A percentile compares a stretch with the other conserved stretches of the same genome.
Conservation (phyloP, 2,113 vertebrate genomes). For the Callopanchax toddi region DNA sequence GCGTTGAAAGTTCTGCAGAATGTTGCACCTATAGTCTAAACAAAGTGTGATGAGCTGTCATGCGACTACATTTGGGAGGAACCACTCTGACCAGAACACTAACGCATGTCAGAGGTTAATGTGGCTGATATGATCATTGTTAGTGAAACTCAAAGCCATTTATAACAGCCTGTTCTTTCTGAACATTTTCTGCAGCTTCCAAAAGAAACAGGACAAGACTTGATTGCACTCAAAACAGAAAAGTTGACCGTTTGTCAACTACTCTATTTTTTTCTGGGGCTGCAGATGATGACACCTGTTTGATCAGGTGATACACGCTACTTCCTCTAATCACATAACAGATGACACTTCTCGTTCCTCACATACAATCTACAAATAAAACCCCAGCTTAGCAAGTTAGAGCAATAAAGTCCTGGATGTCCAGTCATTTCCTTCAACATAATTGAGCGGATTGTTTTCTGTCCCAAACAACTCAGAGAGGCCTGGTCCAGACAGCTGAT, state of each 20-base stretch:
- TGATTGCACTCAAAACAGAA: neutral
- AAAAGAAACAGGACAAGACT: too few relatives aligned
- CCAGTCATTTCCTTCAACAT: too few relatives aligned
- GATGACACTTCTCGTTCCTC: neutral
- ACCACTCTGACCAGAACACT: conserved; percentile 13
- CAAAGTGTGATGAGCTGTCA: conserved; percentile 54
- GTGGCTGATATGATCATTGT: conserved; percentile 18
- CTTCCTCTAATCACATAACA: neutral
- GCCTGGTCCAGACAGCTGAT: too few relatives aligned
- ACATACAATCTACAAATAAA: neutral
- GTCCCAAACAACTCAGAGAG: too few relatives aligned
- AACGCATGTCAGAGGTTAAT: conserved; percentile 54
- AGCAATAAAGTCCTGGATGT: too few relatives aligned
- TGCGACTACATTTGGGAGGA: conserved; percentile 44
- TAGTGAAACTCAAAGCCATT: conserved; percentile 8
- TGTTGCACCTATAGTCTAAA: conserved; percentile 69
- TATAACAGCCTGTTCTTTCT: neutral
- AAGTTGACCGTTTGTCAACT: neutral
- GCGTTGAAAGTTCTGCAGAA: conserved; percentile 49
- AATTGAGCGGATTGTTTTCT: too few relatives aligned
- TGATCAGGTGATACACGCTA: neutral
- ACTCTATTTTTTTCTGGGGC: neutral
- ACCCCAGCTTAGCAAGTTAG: neutral
- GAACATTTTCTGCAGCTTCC: too few relatives aligned
- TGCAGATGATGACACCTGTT: neutral